These are phyloP conservation scores for Patella vulgata DNA, from an alignment of 1,140 invertebrate genomes.

Conservation along the genomic window DNA sequence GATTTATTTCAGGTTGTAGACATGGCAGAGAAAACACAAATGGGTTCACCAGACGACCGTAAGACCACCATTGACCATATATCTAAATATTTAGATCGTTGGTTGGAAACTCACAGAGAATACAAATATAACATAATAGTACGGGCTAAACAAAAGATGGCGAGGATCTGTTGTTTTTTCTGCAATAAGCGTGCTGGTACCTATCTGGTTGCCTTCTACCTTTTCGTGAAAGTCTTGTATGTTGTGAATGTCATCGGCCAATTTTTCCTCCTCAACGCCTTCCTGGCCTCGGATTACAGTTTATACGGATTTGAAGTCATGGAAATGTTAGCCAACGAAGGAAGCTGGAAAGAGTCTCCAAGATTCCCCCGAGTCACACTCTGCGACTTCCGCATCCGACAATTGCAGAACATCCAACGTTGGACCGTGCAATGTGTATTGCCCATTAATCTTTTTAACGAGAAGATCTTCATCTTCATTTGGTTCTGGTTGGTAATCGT, in stretches of 20 bases:
- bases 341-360: conserved; percentile 46
- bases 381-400: conserved; percentile 60
- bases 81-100: conserved; percentile 53
- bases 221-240: conserved; percentile 61
- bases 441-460: conserved; percentile 70
- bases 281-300: conserved; percentile 67
- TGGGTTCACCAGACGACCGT: conserved; percentile 50
- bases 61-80: conserved; percentile 51
- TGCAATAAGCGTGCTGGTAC: conserved; percentile 60
- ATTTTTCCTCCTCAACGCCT: conserved; percentile 61
- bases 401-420: conserved; percentile 54
- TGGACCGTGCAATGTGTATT: conserved; percentile 68
- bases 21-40: conserved; percentile 72
- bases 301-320: conserved; percentile 66
- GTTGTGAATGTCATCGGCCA: conserved; percentile 57
- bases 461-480: conserved; percentile 70
- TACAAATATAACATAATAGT: conserved; percentile 52
- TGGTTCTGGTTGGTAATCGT: conserved; percentile 70
- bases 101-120: conserved; percentile 53
- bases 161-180: conserved; percentile 48
- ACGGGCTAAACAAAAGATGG: conserved; percentile 44
- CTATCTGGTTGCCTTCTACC: conserved; percentile 57
- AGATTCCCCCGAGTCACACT: conserved; percentile 62
- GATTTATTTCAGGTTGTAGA: conserved; percentile 73
- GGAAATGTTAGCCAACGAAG: conserved; percentile 29